Evolutionary conservation across 2,797 vertebrate species (phyloP).

Genomic region (Coracias cyanogaster): DNA sequence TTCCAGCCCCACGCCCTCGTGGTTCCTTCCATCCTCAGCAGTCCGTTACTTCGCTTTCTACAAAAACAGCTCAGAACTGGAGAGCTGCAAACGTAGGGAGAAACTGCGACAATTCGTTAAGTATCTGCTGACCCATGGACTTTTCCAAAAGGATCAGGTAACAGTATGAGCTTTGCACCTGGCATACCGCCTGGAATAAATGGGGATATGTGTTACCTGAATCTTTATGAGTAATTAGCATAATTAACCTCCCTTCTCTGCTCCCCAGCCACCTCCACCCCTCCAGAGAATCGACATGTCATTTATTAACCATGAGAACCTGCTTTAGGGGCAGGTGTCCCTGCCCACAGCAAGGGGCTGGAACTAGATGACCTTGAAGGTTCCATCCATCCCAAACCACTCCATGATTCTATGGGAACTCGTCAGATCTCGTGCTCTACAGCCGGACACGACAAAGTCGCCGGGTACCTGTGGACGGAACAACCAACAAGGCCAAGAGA

Average conservation of each 20-base stretch:
- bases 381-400: not conserved
- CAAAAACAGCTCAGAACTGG: not conserved
- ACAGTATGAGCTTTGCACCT: not conserved
- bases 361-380: not conserved
- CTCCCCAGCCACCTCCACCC: not conserved
- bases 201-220: not conserved
- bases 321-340: not conserved
- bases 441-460: not conserved
- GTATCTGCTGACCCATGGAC: not conserved
- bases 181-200: constrained; percentile 23
- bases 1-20: not conserved
- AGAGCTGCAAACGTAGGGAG: not conserved
- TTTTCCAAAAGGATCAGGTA: not conserved
- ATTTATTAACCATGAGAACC: not conserved
- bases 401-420: not conserved
- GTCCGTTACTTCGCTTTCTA: not conserved
- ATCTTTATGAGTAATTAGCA: constrained; percentile 17
- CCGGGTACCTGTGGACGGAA: not conserved
- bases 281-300: not conserved
- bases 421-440: not conserved
- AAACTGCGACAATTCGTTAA: not conserved
- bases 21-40: not conserved
- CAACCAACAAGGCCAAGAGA: not conserved
- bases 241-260: constrained; percentile 36
- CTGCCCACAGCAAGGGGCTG: not conserved